Evolutionary conservation across 2,888 invertebrate genomes (phyloP).

Genomic region (Rhorus exstirpatorius): DNA sequence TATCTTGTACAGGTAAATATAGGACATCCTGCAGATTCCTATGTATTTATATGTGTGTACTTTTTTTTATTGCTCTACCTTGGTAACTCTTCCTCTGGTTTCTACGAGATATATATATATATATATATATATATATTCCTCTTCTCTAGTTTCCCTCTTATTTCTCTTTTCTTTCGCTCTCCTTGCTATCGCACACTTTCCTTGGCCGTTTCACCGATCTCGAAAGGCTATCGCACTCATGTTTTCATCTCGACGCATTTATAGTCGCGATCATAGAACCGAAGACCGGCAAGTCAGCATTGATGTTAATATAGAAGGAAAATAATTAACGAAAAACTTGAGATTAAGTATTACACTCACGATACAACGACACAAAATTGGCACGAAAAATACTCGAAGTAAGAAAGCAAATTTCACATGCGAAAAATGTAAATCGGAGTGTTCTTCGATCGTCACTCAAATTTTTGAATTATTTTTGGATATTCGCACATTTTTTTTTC

Average conservation of each 20-base stretch:
- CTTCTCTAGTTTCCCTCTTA: conserved; percentile 21
- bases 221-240: conserved; percentile 56
- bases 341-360: background rate
- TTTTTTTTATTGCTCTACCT: conserved; percentile 57
- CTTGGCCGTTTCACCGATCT: conserved; percentile 59
- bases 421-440: background rate
- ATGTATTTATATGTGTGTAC: background rate
- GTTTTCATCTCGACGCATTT: conserved; percentile 53
- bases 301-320: conserved; percentile 1
- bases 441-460: background rate
- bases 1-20: conserved; percentile 12
- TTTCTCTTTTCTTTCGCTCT: conserved; percentile 28
- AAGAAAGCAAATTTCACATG: too few species aligned
- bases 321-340: conserved; percentile 4
- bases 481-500: background rate
- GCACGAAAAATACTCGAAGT: background rate
- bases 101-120: conserved; percentile 35
- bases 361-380: conserved; percentile 2
- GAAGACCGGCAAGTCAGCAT: conserved; percentile 17
- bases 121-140: conserved; percentile 12
- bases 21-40: background rate
- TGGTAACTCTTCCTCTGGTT: conserved; percentile 26
- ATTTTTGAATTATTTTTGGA: background rate
- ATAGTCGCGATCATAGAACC: conserved; percentile 14
- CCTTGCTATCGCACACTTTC: conserved; percentile 34